Conservation (phyloP, 2,888 invertebrate species). For the Scotopteryx bipunctaria region DNA sequence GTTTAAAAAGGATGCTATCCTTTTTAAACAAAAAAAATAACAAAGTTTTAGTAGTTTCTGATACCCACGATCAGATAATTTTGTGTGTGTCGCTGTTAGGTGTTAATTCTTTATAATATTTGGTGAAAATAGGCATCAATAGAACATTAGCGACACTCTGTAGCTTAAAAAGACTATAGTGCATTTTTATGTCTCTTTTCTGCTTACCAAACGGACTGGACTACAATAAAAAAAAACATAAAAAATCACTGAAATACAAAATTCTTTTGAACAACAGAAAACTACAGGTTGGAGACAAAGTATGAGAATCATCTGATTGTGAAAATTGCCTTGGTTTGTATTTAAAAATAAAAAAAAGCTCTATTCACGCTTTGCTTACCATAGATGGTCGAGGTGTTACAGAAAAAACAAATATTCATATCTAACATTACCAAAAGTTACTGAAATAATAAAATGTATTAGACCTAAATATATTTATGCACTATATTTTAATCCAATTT, state of each 20-base stretch:
- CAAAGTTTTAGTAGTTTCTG: no score
- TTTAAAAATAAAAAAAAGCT: slow-evolving; percentile 60
- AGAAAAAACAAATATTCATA: slow-evolving; percentile 27
- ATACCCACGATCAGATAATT: no score
- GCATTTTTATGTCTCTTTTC: slow-evolving; percentile 78
- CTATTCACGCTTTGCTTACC: slow-evolving; percentile 66
- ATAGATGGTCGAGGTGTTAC: slow-evolving; percentile 44
- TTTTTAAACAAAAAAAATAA: no score
- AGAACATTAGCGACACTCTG: slow-evolving; percentile 38
- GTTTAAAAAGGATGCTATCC: no score
- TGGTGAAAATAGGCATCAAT: slow-evolving; percentile 30
- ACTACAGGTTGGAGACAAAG: slow-evolving; percentile 98
- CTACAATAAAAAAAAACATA: slow-evolving; percentile 46
- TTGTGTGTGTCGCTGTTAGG: no score
- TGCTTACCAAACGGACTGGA: slow-evolving; percentile 79
- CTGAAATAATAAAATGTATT: no score
- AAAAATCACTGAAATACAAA: slow-evolving; percentile 52
- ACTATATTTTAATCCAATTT: no score
- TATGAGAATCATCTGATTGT: slow-evolving; percentile 99
- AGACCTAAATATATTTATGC: no score
- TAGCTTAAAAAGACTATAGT: slow-evolving; percentile 66
- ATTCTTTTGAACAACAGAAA: slow-evolving; percentile 87
- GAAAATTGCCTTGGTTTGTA: slow-evolving; percentile 97
- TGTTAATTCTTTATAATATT: background rate
- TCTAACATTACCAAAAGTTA: background rate